phyloP scores from a whole-genome alignment of 2,888 invertebrate species.

The Dinocampus coccinellae region DNA sequence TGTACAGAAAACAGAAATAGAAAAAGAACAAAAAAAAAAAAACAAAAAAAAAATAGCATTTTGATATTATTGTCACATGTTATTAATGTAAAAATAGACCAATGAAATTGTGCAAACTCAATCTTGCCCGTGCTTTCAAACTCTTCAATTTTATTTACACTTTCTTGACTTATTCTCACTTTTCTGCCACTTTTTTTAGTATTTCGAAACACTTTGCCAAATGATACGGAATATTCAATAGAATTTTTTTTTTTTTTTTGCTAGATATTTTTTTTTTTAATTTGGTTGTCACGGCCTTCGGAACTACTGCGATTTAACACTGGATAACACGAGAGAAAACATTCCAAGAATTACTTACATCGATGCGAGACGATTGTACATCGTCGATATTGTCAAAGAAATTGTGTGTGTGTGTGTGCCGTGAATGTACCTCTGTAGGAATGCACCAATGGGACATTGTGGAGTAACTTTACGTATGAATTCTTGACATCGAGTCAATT shows the following conservation, averaged over 20 bases:
- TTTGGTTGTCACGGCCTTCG: no score
- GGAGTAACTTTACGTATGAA: background rate
- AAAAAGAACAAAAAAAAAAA: no score
- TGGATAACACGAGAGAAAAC: constrained; percentile 15
- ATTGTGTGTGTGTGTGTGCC: background rate
- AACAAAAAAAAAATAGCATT: no score
- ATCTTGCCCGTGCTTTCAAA: constrained; percentile 1
- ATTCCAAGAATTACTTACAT: constrained; percentile 47
- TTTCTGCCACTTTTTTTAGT: background rate
- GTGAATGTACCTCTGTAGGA: background rate
- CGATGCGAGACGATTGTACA: constrained; percentile 44
- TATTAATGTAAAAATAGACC: background rate
- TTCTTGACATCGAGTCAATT: background rate
- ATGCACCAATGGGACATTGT: background rate
- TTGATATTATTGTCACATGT: no score
- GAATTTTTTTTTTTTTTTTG: background rate
- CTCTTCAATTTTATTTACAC: background rate
- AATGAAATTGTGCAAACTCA: background rate
- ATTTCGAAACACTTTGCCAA: background rate
- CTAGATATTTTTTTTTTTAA: background rate
- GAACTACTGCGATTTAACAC: background rate
- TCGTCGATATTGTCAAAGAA: constrained; percentile 44
- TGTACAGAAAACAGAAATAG: no score
- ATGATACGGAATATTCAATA: background rate
- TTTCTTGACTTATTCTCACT: background rate